Evolutionary conservation across 2,888 invertebrate species (phyloP), one percentile per base, ranked within the genome.

Genomic region (Cheilosia impressa): DNA sequence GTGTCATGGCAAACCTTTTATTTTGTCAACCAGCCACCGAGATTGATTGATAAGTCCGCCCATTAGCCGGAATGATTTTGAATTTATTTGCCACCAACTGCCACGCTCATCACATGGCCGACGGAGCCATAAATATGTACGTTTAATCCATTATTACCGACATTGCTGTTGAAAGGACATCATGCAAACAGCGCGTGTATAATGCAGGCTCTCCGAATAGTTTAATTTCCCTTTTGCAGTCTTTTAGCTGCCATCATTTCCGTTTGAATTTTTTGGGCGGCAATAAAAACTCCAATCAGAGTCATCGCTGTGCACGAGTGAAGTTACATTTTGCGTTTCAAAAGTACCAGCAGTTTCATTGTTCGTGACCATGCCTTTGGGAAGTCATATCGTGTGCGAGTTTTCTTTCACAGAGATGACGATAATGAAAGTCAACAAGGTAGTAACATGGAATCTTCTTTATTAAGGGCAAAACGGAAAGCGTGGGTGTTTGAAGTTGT

Each of bases 381-480:
- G 47, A 72, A 50, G 38, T 50, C 24, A 58, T 58, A 34, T 58
- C 57, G 10, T 71, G 47, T 38, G 47, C 38, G 31, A 38, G 17
- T 45, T 55, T 31, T 15, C 58, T 19, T 22, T 22, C 2, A 4
- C 22, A 50, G 71, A 50, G 71, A 17, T 60, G 62, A n/a, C 27
- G 38, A 55, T 62, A 50, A 43, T 53, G 66, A 58, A 76, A 76
- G 66, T 76, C 71, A 60, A 52, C 60, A 34, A 31, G 75, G 24
- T 27, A 22, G 50, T 27, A 15, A 38, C 47, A 52, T 43, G 58
- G n/a, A 7, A 53, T 47, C 19, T 38, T 43, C 43, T 43, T 10
- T 57, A 66, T 50, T 41, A 47, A 66, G 76, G 47, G 58, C 66
- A 76, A 45, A 75, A 76, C 50, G 17, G 58, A 76, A 76, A 58